Conservation (phyloP, 2,113 vertebrate species). For the Phalacrocorax carbo region DNA sequence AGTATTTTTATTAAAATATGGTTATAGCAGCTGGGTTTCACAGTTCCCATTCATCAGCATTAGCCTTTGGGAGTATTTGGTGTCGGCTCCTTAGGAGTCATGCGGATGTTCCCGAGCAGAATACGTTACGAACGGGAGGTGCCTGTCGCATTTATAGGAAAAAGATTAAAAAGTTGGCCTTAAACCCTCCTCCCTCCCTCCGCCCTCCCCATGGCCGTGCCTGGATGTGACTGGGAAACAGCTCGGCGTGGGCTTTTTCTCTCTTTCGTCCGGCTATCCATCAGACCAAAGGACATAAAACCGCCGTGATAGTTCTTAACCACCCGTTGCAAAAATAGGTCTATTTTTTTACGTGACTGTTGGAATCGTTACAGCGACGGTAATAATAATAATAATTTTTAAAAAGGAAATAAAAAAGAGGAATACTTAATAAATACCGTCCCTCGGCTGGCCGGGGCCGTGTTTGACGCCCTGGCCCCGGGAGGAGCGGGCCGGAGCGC, state of each 20-base stretch:
- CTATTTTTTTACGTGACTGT: neutral
- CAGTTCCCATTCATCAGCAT: neutral
- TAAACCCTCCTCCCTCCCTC: neutral
- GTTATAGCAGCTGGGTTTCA: neutral
- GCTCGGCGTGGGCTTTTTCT: neutral
- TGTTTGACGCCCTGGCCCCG: too few relatives aligned
- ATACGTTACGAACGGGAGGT: neutral
- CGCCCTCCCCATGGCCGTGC: neutral
- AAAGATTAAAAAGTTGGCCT: neutral
- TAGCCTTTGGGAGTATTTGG: neutral
- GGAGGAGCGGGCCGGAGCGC: neutral
- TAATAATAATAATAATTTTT: neutral
- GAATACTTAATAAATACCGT: neutral
- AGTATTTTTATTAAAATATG: constrained; percentile 21
- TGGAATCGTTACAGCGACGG: neutral
- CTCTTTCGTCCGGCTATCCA: neutral
- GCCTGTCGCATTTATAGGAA: neutral
- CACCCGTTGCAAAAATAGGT: neutral
- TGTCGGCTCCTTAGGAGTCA: neutral
- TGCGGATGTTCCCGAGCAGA: neutral
- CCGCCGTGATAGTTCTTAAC: neutral
- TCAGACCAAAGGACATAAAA: neutral
- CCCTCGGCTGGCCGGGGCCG: neutral
- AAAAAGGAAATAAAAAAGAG: neutral
- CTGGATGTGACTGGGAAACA: neutral